Percentiles rank a stretch among this genome's conserved stretches.
These are phyloP conservation scores for Aythya baeri DNA, from an alignment of 2,113 vertebrate species.

Conservation along the genomic window DNA sequence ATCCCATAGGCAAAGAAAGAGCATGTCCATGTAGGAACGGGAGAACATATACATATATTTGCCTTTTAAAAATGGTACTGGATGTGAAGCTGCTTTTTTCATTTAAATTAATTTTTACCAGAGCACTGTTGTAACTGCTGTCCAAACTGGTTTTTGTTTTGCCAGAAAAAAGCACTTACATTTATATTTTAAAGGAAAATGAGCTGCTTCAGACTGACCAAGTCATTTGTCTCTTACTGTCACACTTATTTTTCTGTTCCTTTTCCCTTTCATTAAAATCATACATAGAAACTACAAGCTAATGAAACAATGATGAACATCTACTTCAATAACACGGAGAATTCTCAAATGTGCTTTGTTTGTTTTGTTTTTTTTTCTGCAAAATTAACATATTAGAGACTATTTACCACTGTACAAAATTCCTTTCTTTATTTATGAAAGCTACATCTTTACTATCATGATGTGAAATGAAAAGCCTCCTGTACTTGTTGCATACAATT, in stretches of 20 bases:
- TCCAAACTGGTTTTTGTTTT: neutral
- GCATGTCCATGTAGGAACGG: rapidly evolving
- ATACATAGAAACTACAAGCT: constrained; percentile 52
- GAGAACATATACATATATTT: neutral
- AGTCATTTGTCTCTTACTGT: neutral
- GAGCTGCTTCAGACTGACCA: neutral
- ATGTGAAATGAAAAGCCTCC: constrained; percentile 88
- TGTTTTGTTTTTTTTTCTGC: constrained; percentile 62
- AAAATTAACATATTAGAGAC: constrained; percentile 90
- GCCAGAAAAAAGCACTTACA: neutral
- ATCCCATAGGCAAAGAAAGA: neutral
- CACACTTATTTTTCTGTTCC: constrained; percentile 30
- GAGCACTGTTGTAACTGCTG: neutral
- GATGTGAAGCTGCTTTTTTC: neutral
- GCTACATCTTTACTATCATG: constrained; percentile 88
- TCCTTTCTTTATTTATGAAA: constrained; percentile 86
- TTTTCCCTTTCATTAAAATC: constrained; percentile 57
- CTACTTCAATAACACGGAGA: constrained; percentile 64
- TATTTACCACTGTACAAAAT: constrained; percentile 90
- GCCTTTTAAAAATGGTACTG: neutral
- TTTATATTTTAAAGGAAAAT: neutral
- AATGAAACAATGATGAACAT: constrained; percentile 66
- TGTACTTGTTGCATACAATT: constrained; percentile 98
- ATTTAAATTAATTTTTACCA: neutral
- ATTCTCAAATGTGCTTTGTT: constrained; percentile 71